Evolutionary conservation across 2,113 vertebrate species (phyloP), one percentile per base, ranked within the genome.

Genomic region (Grammomys surdaster): DNA sequence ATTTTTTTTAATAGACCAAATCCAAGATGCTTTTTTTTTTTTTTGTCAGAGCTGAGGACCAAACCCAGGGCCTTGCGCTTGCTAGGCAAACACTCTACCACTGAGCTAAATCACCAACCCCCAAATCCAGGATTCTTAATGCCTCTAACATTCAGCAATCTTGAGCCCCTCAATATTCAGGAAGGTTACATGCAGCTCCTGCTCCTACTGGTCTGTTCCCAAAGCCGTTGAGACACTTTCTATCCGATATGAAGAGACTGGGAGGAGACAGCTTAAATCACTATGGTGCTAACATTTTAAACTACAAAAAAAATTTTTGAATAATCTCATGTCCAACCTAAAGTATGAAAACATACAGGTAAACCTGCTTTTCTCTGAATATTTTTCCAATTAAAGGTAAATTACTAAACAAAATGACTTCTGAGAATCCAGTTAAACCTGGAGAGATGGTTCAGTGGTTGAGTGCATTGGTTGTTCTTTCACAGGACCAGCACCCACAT

Each of bases 331-430:
- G 70, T 40, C 36, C 51, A 95, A 90, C 40, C 26, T 95, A 51
- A 19, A 95, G 89, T 11, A 70, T 28, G 73, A 46, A 36, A 92
- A 96, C 96, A 89, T 33, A 20, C 56, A 91, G 43, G 70, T 88
- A 91, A 95, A 96, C 93, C 16, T 77, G 72, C 72, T 77, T 89
- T 89, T 80, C 87, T 96, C 73, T 84, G 26, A 40, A 1, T 92
- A 63, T 58, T 88, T 95, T 94, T 43, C 81, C 43, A 91, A 92
- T 75, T 92, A 26, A 97, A 94, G n/a, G 77, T 89, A 51, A 94
- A 94, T 82, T 86, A 90, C 22, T 88, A 48, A 82, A 82, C 43
- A 72, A 89, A 90, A 88, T 72, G 54, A 43, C n/a, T 26, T n/a
- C 86, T 46, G 26, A 43, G 65, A 90, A 5, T 51, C 31, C 82